Evolutionary conservation across 2,888 invertebrate species (phyloP).

Genomic region (Mayetiola destructor): DNA sequence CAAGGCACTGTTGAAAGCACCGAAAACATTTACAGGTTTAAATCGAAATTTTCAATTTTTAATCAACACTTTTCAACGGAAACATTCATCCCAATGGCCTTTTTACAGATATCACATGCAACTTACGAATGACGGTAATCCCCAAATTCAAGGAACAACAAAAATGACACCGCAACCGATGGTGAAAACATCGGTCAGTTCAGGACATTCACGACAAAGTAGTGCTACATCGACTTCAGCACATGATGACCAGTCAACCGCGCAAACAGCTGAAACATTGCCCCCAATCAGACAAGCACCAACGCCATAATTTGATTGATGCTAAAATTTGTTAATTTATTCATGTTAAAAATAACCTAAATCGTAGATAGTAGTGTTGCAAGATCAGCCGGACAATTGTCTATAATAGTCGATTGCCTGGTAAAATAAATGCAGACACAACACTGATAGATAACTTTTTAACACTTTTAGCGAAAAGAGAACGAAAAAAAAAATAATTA

Average conservation of each 20-base stretch:
- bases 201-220: slow-evolving; percentile 45
- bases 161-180: slow-evolving; percentile 51
- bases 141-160: slow-evolving; percentile 42
- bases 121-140: slow-evolving; percentile 42
- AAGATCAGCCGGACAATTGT: too few species aligned
- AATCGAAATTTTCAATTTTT: not conserved
- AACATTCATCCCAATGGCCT: not conserved
- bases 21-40: slow-evolving; percentile 51
- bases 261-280: not conserved
- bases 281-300: too few species aligned
- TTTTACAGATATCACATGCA: slow-evolving; percentile 62
- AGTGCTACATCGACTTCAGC: slow-evolving; percentile 26
- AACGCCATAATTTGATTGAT: too few species aligned
- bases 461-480: too few species aligned
- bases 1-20: slow-evolving; percentile 70
- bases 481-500: too few species aligned
- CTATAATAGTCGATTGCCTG: too few species aligned
- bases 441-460: too few species aligned
- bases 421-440: too few species aligned
- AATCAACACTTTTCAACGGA: not conserved
- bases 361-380: too few species aligned
- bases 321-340: too few species aligned
- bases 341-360: too few species aligned
- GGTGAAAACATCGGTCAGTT: slow-evolving; percentile 48
- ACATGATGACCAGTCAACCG: not conserved